These are phyloP conservation scores for Syrrhaptes paradoxus DNA, from an alignment of 2,113 vertebrate genomes.

Conservation along the genomic window DNA sequence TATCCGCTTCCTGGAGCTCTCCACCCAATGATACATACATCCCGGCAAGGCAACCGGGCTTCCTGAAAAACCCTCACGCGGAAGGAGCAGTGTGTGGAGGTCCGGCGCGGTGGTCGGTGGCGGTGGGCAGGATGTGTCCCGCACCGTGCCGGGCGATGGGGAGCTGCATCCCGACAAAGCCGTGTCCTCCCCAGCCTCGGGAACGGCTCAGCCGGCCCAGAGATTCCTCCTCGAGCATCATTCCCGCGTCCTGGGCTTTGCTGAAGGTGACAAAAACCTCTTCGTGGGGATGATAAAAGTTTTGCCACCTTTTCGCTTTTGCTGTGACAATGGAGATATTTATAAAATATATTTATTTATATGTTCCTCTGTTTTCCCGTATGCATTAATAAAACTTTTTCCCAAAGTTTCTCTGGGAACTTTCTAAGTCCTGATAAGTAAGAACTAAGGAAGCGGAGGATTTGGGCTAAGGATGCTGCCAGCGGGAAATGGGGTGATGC, in stretches of 20 bases:
- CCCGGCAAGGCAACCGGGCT: not conserved
- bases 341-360: not conserved
- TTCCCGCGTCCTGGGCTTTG: not conserved
- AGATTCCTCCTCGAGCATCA: accelerated
- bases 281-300: no score
- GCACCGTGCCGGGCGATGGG: accelerated
- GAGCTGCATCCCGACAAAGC: not conserved
- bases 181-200: not conserved
- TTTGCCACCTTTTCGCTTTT: not conserved
- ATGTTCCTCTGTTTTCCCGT: not conserved
- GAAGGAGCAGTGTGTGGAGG: not conserved
- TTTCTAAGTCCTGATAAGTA: no score
- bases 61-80: not conserved
- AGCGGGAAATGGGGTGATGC: accelerated
- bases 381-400: not conserved
- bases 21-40: constrained; percentile 48
- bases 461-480: not conserved
- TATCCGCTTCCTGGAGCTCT: constrained; percentile 46
- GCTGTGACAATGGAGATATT: not conserved
- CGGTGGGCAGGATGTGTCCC: not conserved
- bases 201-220: not conserved
- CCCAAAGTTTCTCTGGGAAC: not conserved
- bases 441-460: not conserved
- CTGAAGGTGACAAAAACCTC: not conserved
- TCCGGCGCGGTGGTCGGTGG: not conserved